Evolutionary conservation across 2,888 invertebrate species (phyloP).

Genomic region (Drosophila mimica): DNA sequence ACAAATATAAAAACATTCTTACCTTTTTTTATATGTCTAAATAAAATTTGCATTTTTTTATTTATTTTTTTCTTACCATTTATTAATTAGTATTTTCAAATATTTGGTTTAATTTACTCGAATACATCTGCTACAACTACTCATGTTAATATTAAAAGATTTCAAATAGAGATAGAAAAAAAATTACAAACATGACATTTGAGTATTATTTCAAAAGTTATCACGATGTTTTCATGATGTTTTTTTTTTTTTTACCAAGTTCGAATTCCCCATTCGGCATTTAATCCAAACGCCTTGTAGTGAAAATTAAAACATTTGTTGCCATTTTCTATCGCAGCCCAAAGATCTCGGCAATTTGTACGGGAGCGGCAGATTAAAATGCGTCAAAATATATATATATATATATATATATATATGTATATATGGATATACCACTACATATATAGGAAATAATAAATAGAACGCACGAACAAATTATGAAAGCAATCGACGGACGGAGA

Average conservation of each 20-base stretch:
- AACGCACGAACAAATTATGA: slow-evolving; percentile 61
- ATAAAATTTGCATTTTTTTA: neutral
- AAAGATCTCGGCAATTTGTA: slow-evolving; percentile 64
- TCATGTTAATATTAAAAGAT: neutral
- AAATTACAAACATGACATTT: neutral
- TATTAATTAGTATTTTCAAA: neutral
- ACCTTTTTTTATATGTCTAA: no score
- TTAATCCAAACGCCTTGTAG: slow-evolving; percentile 29
- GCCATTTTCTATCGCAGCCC: slow-evolving; percentile 68
- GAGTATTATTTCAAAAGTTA: slow-evolving; percentile 1
- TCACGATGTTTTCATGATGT: slow-evolving; percentile 2
- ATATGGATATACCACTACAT: neutral
- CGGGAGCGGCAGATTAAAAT: slow-evolving; percentile 61
- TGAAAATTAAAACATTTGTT: slow-evolving; percentile 75
- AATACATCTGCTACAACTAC: neutral
- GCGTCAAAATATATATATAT: slow-evolving; percentile 18
- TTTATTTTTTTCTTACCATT: neutral
- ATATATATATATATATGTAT: neutral
- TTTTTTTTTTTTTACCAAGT: no score
- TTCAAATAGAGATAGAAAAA: neutral
- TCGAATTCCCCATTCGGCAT: slow-evolving; percentile 14
- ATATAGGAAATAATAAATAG: slow-evolving; percentile 46
- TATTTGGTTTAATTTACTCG: neutral
- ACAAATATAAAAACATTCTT: no score
- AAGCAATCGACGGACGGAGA: slow-evolving; percentile 46